phyloP scores from a whole-genome alignment of 2,797 vertebrate species.

The Hemitrygon akajei region DNA sequence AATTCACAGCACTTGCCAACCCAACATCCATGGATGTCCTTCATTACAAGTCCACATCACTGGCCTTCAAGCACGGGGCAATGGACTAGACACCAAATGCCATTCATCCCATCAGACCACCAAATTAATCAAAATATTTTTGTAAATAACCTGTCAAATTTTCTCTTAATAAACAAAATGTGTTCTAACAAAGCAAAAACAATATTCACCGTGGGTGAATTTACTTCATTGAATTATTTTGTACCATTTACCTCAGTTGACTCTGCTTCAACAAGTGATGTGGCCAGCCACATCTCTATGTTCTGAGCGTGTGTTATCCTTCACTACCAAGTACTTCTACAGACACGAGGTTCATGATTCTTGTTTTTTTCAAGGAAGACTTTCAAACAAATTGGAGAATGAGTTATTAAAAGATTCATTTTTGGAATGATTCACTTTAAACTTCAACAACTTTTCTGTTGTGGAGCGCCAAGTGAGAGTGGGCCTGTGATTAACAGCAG shows the following conservation, averaged over 20 bases:
- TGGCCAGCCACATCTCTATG: too few relatives aligned
- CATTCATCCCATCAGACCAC: not conserved
- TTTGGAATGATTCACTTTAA: not conserved
- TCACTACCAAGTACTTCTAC: not conserved
- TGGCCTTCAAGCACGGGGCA: too few relatives aligned
- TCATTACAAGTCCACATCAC: too few relatives aligned
- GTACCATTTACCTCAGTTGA: not conserved
- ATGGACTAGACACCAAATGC: too few relatives aligned
- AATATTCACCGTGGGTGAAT: not conserved
- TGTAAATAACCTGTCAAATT: not conserved
- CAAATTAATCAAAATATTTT: not conserved
- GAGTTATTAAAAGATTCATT: not conserved
- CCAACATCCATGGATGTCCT: too few relatives aligned
- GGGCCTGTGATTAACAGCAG: not conserved
- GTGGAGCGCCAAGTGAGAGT: not conserved
- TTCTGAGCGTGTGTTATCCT: not conserved
- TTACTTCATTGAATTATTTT: not conserved
- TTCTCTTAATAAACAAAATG: not conserved
- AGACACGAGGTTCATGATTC: not conserved
- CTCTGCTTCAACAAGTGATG: too few relatives aligned
- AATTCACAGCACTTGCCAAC: too few relatives aligned
- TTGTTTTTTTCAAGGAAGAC: not conserved
- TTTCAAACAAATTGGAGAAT: not conserved
- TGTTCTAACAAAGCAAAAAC: not conserved
- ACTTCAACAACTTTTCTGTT: not conserved